These are phyloP conservation scores for Anolis sagrei DNA, from an alignment of 2,113 vertebrate species.

Conservation along the genomic window DNA sequence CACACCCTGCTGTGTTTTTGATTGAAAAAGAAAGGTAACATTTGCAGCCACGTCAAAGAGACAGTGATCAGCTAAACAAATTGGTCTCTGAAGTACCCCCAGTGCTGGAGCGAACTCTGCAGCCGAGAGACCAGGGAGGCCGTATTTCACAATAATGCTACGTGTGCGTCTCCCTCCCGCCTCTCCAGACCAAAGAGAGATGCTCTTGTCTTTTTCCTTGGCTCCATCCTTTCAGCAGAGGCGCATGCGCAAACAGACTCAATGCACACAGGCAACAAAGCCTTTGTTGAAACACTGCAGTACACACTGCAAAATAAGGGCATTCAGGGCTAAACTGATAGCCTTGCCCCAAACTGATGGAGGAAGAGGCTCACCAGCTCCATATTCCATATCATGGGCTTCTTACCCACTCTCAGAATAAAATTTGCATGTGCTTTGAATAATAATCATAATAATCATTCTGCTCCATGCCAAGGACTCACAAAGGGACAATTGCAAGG, in stretches of 20 bases:
- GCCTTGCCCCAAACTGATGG: slow-evolving; percentile 29
- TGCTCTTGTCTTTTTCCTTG: slow-evolving; percentile 60
- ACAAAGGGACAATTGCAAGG: slow-evolving; percentile 60
- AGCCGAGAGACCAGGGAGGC: slow-evolving; percentile 75
- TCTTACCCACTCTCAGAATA: slow-evolving; percentile 38
- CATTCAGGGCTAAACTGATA: slow-evolving; percentile 37
- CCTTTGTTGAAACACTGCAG: slow-evolving; percentile 74
- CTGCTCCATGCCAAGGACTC: slow-evolving; percentile 49
- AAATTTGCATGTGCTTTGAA: slow-evolving; percentile 25
- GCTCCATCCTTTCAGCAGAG: slow-evolving; percentile 5
- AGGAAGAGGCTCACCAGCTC: slow-evolving; percentile 39
- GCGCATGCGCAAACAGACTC: neutral
- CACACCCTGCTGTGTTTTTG: slow-evolving; percentile 92
- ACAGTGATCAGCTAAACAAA: slow-evolving; percentile 91
- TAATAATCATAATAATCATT: neutral
- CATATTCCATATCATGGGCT: slow-evolving; percentile 37
- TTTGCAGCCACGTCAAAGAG: slow-evolving; percentile 92
- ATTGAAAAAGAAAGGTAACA: slow-evolving; percentile 94
- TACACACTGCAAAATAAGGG: slow-evolving; percentile 41
- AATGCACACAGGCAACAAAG: slow-evolving; percentile 28
- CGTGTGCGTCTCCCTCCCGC: slow-evolving; percentile 66
- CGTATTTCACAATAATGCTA: slow-evolving; percentile 86
- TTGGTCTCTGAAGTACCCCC: slow-evolving; percentile 89
- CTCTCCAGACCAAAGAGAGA: slow-evolving; percentile 59
- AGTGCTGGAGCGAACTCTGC: slow-evolving; percentile 83